Evolutionary conservation across 2,113 vertebrate species (phyloP).

Genomic region (Pimephales promelas): DNA sequence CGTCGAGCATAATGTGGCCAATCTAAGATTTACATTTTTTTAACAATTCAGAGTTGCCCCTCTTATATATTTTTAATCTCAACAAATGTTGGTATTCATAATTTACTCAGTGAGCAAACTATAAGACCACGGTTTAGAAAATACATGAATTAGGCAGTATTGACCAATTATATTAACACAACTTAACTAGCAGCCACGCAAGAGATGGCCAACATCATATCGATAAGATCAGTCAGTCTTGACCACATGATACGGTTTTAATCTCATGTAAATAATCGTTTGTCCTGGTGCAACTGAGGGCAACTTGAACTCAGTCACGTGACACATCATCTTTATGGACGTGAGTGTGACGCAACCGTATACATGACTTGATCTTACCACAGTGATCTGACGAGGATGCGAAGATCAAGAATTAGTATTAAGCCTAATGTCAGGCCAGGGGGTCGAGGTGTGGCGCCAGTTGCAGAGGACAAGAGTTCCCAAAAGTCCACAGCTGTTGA

Average conservation of each 20-base stretch:
- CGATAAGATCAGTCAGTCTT: not conserved
- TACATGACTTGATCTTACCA: not conserved
- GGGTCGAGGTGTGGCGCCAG: conserved; percentile 26
- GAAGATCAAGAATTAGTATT: conserved; percentile 50
- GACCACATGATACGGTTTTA: not conserved
- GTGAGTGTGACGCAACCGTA: not conserved
- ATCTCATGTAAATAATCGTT: not conserved
- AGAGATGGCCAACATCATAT: not conserved
- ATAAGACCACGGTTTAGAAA: not conserved
- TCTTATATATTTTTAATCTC: not conserved
- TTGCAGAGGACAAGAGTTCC: conserved; percentile 29
- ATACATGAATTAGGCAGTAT: not conserved
- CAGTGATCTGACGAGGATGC: conserved; percentile 37
- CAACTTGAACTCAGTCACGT: not conserved
- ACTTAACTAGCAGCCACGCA: not conserved
- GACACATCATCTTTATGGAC: not conserved
- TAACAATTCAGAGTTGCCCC: not conserved
- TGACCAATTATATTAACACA: not conserved
- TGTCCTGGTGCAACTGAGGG: not conserved
- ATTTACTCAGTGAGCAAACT: not conserved
- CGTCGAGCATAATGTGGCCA: not conserved
- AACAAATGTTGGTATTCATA: not conserved
- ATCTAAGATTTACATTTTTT: not conserved
- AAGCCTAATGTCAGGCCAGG: conserved; percentile 54
- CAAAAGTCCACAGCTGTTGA: conserved; percentile 10